Evolutionary conservation across 1,140 invertebrate species (phyloP).

Genomic region (Drosophila ananassae): DNA sequence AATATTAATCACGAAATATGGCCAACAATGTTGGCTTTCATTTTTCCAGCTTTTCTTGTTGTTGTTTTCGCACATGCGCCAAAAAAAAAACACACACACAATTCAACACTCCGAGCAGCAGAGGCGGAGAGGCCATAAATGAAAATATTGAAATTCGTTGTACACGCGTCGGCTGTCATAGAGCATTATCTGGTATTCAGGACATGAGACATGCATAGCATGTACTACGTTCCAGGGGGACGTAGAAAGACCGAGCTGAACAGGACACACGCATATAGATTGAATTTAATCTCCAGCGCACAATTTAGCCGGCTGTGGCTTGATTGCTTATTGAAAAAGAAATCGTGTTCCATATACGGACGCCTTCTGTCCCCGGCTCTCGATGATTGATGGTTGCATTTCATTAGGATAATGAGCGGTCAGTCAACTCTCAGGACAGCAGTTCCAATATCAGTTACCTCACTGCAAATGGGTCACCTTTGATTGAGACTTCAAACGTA

Average conservation of each 20-base stretch:
- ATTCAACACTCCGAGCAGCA: slow-evolving; percentile 14
- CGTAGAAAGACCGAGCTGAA: neutral
- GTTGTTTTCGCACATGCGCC: slow-evolving; percentile 55
- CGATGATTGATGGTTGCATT: slow-evolving; percentile 50
- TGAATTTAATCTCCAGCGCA: slow-evolving; percentile 36
- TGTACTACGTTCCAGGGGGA: slow-evolving; percentile 6
- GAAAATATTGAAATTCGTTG: slow-evolving; percentile 53
- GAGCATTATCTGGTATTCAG: slow-evolving; percentile 42
- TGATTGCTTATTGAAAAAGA: slow-evolving; percentile 57
- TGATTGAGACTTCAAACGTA: slow-evolving; percentile 16
- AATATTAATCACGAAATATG: slow-evolving; percentile 74
- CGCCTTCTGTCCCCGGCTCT: neutral
- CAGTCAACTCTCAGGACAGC: slow-evolving; percentile 2
- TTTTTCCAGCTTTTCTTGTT: slow-evolving; percentile 33
- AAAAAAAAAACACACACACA: slow-evolving; percentile 14
- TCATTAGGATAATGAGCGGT: slow-evolving; percentile 56
- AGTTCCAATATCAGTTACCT: slow-evolving; percentile 43
- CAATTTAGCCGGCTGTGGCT: slow-evolving; percentile 23
- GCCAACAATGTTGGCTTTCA: slow-evolving; percentile 41
- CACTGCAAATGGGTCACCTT: slow-evolving; percentile 5
- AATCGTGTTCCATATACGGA: slow-evolving; percentile 35
- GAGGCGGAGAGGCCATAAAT: slow-evolving; percentile 28
- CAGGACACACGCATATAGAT: slow-evolving; percentile 1
- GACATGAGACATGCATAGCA: slow-evolving; percentile 47
- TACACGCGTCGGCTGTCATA: slow-evolving; percentile 39